Evolutionary conservation across 2,113 vertebrate genomes (phyloP).

Genomic region (Pangasianodon gigas): DNA sequence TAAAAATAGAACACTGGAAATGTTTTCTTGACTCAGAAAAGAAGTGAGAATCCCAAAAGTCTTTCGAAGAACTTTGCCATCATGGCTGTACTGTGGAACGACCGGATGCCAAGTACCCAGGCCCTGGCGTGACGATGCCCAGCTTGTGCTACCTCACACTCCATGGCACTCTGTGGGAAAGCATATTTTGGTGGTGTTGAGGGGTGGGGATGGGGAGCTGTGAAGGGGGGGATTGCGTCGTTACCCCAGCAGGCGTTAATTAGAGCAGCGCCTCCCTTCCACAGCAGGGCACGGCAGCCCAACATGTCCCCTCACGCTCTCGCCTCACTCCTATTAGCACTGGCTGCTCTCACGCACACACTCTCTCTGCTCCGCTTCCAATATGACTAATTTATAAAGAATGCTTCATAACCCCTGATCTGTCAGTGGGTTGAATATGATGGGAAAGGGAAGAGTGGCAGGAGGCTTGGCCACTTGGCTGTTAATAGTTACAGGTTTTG

Average conservation of each 20-base stretch:
- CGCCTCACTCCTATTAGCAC: slow-evolving; percentile 53
- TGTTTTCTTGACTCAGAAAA: not conserved
- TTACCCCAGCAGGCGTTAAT: slow-evolving; percentile 72
- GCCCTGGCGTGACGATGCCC: not conserved
- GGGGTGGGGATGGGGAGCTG: slow-evolving; percentile 42
- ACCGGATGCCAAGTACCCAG: not conserved
- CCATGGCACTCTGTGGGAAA: not conserved
- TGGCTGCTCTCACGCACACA: slow-evolving; percentile 45
- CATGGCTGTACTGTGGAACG: not conserved
- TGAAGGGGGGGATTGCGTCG: slow-evolving; percentile 55
- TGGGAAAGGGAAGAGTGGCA: slow-evolving; percentile 28
- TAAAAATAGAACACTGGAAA: not conserved
- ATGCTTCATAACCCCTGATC: slow-evolving; percentile 63
- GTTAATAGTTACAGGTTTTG: slow-evolving; percentile 7
- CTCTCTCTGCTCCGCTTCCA: slow-evolving; percentile 52
- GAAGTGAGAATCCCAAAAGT: not conserved
- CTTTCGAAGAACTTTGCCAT: not conserved
- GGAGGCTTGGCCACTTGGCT: slow-evolving; percentile 24
- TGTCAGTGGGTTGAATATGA: slow-evolving; percentile 25
- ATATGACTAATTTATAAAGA: slow-evolving; percentile 72
- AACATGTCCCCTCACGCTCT: slow-evolving; percentile 73
- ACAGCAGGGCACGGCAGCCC: slow-evolving; percentile 63
- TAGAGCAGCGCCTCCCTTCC: slow-evolving; percentile 67
- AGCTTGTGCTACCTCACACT: not conserved
- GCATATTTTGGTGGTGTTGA: not conserved